Evolutionary conservation across 1,140 invertebrate species (phyloP).

Genomic region (Cydia fagiglandana): DNA sequence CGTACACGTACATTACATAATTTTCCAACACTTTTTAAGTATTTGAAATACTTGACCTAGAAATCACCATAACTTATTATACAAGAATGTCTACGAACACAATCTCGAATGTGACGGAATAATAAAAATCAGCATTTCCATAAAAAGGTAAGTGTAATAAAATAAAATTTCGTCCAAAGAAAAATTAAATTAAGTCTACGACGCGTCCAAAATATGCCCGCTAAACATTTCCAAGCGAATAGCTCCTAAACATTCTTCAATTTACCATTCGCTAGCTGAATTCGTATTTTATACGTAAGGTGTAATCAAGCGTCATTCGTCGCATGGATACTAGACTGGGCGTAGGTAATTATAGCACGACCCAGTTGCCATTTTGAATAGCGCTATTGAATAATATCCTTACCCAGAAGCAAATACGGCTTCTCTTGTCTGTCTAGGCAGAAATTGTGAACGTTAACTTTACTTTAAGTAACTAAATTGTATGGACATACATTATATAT

Average conservation of each 20-base stretch:
- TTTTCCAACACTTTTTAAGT: too few species aligned
- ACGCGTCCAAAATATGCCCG: constrained; percentile 32
- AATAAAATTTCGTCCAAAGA: constrained; percentile 41
- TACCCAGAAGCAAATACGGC: constrained; percentile 1
- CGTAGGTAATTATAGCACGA: constrained; percentile 24
- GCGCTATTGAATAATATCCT: constrained; percentile 24
- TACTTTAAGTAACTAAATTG: background rate
- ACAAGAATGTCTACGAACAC: background rate
- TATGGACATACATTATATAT: background rate
- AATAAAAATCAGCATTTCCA: constrained; percentile 40
- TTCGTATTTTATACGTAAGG: constrained; percentile 21
- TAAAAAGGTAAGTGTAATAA: constrained; percentile 46
- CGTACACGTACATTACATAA: too few species aligned
- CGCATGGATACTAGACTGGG: constrained; percentile 21
- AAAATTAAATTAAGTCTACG: constrained; percentile 45
- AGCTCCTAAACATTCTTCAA: constrained; percentile 34
- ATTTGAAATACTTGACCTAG: too few species aligned
- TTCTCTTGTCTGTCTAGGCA: background rate
- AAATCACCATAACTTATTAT: background rate
- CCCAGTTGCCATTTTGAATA: constrained; percentile 13
- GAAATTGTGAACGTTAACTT: background rate
- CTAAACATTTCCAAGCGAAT: constrained; percentile 33
- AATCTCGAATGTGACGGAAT: constrained; percentile 38
- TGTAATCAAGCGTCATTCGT: constrained; percentile 30
- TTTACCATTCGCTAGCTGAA: constrained; percentile 17